Percentiles rank a stretch among this genome's conserved stretches.
Conservation (phyloP, 2,113 vertebrate species). For the Danio rerio region GRCz12tu NC_133195.1:9118001-9118500, state of each 20-base stretch:
- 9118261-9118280: background rate
- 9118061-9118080: background rate
- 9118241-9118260: conserved; percentile 25
- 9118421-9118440: conserved; percentile 19
- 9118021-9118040: conserved; percentile 24
- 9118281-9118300: conserved; percentile 29
- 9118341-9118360: conserved; percentile 14
- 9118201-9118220: conserved; percentile 51
- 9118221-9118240: conserved; percentile 42
- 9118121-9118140: conserved; percentile 50
- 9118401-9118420: conserved; percentile 26
- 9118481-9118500: background rate
- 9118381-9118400: conserved; percentile 19
- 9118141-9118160: conserved; percentile 33
- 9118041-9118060: background rate
- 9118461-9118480: background rate
- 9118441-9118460: background rate
- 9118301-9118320: conserved; percentile 26
- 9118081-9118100: conserved; percentile 20
- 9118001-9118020: background rate
- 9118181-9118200: conserved; percentile 24
- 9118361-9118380: conserved; percentile 28
- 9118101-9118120: conserved; percentile 15
- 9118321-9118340: conserved; percentile 16
- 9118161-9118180: conserved; percentile 27